phyloP scores from a whole-genome alignment of 2,888 invertebrate species.

The Glaucopsyche alexis region DNA sequence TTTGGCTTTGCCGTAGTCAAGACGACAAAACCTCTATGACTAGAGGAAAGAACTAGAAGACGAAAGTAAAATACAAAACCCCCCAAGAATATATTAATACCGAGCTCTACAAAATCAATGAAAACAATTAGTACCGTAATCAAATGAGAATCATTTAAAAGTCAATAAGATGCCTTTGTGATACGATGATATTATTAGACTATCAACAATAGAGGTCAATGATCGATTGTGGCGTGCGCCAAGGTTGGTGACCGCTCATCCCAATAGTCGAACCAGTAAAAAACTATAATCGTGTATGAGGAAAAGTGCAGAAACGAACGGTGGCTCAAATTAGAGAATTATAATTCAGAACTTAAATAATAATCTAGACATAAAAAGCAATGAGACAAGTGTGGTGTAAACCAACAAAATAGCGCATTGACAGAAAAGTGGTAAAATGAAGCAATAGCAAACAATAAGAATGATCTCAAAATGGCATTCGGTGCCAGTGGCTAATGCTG shows the following conservation, averaged over 20 bases:
- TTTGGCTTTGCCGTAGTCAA: no score
- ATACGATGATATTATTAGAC: constrained; percentile 1
- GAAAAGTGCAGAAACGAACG: no score
- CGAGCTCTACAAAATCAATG: not conserved
- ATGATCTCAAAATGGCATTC: no score
- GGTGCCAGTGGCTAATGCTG: no score
- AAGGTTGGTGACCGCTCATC: not conserved
- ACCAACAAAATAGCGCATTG: no score
- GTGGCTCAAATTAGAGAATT: no score
- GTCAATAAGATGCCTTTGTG: constrained; percentile 10
- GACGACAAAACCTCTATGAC: no score
- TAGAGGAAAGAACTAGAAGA: not conserved
- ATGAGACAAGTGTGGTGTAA: no score
- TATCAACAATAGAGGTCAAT: constrained; percentile 4
- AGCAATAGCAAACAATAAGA: no score
- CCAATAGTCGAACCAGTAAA: not conserved
- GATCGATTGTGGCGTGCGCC: constrained; percentile 20
- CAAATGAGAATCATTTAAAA: not conserved
- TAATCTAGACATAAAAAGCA: no score
- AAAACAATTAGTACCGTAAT: not conserved
- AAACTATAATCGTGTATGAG: not conserved
- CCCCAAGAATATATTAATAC: not conserved
- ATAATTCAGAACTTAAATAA: no score
- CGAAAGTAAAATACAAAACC: not conserved
- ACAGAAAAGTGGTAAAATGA: no score